These are phyloP conservation scores for Nemopilema nomurai DNA, from an alignment of 30 jellyfish, hydroid and myxozoan species.

Conservation along the genomic window DNA sequence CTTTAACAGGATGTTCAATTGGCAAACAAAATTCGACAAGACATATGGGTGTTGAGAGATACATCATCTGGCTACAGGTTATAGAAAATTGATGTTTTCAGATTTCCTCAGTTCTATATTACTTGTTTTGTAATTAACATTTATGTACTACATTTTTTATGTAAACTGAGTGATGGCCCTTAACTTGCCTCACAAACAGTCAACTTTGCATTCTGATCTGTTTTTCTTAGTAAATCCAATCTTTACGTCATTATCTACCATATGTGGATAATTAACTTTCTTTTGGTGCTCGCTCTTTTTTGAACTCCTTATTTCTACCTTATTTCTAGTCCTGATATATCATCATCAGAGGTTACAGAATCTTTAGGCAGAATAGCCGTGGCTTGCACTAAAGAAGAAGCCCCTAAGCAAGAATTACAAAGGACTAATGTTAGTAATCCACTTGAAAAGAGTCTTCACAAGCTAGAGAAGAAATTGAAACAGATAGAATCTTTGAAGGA, in stretches of 20 bases:
- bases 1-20: conserved; percentile 50
- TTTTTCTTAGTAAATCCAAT: no score
- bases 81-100: not conserved
- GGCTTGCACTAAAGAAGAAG: not conserved
- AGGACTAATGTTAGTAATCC: conserved; percentile 20
- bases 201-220: no score
- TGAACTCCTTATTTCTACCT: not conserved
- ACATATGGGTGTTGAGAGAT: conserved; percentile 88
- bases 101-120: no score
- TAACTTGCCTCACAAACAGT: no score
- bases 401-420: conserved; percentile 1
- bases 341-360: conserved; percentile 37
- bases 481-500: conserved; percentile 28
- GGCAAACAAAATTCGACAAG: conserved; percentile 79
- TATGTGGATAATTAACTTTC: no score
- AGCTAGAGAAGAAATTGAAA: conserved; percentile 38
- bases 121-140: no score
- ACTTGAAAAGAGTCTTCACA: conserved; percentile 39
- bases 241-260: no score
- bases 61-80: conserved; percentile 69
- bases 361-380: conserved; percentile 47
- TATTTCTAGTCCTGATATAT: conserved; percentile 32
- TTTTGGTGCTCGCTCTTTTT: no score
- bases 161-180: no score
- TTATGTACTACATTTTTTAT: no score